These are phyloP conservation scores for Neodontobutis hainanensis DNA, from an alignment of 2,113 vertebrate species.

Conservation along the genomic window DNA sequence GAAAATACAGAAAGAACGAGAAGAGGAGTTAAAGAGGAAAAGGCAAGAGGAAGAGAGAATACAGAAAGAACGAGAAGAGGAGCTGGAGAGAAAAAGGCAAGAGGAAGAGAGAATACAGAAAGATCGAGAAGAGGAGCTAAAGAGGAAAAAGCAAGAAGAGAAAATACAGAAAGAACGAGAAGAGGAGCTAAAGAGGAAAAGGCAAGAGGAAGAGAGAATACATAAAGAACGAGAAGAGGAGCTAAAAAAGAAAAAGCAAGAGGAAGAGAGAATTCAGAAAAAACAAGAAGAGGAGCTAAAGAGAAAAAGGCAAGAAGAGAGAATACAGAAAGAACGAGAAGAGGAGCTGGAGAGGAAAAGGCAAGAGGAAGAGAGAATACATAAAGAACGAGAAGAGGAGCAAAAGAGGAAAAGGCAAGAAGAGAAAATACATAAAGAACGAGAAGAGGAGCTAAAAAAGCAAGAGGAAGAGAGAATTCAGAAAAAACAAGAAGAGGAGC, in stretches of 20 bases:
- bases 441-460: not conserved
- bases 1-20: not conserved
- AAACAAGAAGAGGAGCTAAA: not conserved
- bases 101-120: conserved; percentile 2
- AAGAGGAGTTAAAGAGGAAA: not conserved
- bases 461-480: not conserved
- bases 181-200: not conserved
- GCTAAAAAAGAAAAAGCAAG: too few relatives aligned
- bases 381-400: not conserved
- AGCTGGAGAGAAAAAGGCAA: not conserved
- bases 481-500: conserved; percentile 3
- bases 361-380: not conserved
- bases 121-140: not conserved
- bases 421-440: not conserved
- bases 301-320: conserved; percentile 23
- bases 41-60: not conserved
- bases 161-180: not conserved
- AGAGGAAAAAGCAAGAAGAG: not conserved
- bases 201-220: too few relatives aligned
- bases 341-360: not conserved
- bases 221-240: too few relatives aligned
- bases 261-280: too few relatives aligned
- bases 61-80: not conserved
- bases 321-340: not conserved
- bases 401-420: not conserved